Conservation (phyloP, 2,797 vertebrate genomes). For the Amphiprion clarkii region DNA sequence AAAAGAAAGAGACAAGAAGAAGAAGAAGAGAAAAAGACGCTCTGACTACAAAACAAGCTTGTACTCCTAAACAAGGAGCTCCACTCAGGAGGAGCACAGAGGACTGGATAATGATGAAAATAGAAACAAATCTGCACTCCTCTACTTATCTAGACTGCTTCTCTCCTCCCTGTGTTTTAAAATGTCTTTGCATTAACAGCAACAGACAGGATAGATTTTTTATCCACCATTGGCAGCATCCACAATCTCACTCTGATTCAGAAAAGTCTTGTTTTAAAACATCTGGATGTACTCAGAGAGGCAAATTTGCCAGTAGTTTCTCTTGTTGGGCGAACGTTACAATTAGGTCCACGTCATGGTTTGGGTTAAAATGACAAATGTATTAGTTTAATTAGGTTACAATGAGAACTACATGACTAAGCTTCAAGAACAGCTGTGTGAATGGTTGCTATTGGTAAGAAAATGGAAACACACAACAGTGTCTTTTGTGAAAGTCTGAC, state of each 20-base stretch:
- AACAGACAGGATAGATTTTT: background rate
- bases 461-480: too few species aligned
- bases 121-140: conserved; percentile 63
- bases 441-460: too few species aligned
- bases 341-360: background rate
- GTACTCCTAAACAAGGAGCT: conserved; percentile 63
- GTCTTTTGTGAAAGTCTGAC: too few species aligned
- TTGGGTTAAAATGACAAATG: too few species aligned
- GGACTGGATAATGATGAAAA: conserved; percentile 65
- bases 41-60: conserved; percentile 61
- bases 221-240: background rate
- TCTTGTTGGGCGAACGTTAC: background rate
- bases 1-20: conserved; percentile 10
- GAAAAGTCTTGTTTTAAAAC: too few species aligned
- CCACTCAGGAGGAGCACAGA: conserved; percentile 60
- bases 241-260: too few species aligned
- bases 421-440: too few species aligned
- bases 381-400: too few species aligned
- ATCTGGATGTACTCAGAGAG: background rate
- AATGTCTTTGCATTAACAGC: conserved; percentile 45
- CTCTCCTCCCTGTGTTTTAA: conserved; percentile 32
- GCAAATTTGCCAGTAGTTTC: background rate
- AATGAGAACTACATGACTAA: too few species aligned
- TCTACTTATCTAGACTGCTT: conserved; percentile 27
- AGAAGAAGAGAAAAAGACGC: conserved; percentile 32